Evolutionary conservation across 1,140 invertebrate genomes (phyloP), one percentile per base, ranked within the genome.

Genomic region (Apocrypta bakeri): DNA sequence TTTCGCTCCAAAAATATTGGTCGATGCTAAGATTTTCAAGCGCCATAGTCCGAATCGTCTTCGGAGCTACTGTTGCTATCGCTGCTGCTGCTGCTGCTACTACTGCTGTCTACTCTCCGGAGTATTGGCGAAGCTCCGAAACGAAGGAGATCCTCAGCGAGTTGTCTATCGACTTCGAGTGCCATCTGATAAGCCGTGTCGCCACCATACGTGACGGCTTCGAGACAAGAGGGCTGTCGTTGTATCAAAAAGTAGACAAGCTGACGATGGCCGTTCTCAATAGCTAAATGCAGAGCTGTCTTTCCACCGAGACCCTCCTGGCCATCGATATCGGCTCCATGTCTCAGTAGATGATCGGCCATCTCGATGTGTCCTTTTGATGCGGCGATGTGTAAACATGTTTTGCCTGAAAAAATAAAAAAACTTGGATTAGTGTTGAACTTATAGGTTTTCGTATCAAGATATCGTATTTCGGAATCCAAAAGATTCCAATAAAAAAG

Each of bases 261-360:
- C 11, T 79, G 31, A 0, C 37, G 40, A n/a, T 33, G 29, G 6
- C 68, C 48, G 56, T 77, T 84, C 87, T 96, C 94, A 25, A 96
- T 95, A 33, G 96, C 95, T 87, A 95, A 94, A 90, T 97, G 96
- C 25, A 98, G 92, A 0, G 96, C 93, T 69, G 96, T 96, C 86
- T 94, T 94, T 4, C 97, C 96, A 87, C 93, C 93, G 89, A 95
- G 95, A 2, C 95, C 95, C 88, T 96, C 96, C 89, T 93, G 94
- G 27, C 94, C 94, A 89, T 97, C 96, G 24, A 97, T 94, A 87
- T 97, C 94, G 9, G 95, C 96, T 80, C 95, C 95, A 87, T 94
- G 94, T 88, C 94, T 94, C 29, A 83, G n/a, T n/a, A 83, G 40
- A 0, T 76, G 64, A 1, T 73, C 4, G 17, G 68, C 73, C 14